Percentiles rank a stretch among this genome's conserved stretches.
Conservation (phyloP, 2,113 vertebrate genomes). For the Melierax canorus region DNA sequence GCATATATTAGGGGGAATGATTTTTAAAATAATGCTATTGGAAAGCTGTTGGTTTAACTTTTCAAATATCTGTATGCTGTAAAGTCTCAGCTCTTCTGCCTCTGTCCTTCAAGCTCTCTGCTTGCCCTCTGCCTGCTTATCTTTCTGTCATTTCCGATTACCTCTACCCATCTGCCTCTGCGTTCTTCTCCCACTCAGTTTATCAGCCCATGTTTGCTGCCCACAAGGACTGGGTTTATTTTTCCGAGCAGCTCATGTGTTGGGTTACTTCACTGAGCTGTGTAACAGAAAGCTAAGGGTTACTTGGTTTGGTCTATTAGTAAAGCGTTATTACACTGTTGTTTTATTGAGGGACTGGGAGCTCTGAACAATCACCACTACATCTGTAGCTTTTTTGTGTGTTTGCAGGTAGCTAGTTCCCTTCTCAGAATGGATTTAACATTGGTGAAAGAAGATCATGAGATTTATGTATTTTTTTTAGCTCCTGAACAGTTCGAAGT, state of each 20-base stretch:
- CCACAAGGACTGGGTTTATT: slow-evolving; percentile 47
- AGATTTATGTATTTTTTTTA: background rate
- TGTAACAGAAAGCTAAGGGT: background rate
- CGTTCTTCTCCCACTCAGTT: background rate
- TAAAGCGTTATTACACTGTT: background rate
- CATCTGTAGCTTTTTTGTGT: background rate
- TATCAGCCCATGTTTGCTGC: slow-evolving; percentile 16
- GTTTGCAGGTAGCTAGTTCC: background rate
- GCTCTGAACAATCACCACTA: background rate
- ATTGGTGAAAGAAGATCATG: background rate
- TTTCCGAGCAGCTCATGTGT: slow-evolving; percentile 30
- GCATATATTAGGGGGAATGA: background rate
- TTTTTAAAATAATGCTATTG: background rate
- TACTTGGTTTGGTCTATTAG: background rate
- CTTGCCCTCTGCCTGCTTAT: slow-evolving; percentile 21
- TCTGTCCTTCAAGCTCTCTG: slow-evolving; percentile 48
- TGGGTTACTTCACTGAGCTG: background rate
- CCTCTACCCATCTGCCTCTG: slow-evolving; percentile 49
- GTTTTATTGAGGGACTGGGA: background rate
- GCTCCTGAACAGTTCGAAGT: background rate
- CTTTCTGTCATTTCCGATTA: slow-evolving; percentile 62
- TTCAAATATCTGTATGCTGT: background rate
- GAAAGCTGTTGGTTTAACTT: slow-evolving; percentile 33
- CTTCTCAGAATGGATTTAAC: background rate
- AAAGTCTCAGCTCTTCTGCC: background rate